Conservation (phyloP, 64 coral and sea anemone species). For the Montipora capricornis region DNA sequence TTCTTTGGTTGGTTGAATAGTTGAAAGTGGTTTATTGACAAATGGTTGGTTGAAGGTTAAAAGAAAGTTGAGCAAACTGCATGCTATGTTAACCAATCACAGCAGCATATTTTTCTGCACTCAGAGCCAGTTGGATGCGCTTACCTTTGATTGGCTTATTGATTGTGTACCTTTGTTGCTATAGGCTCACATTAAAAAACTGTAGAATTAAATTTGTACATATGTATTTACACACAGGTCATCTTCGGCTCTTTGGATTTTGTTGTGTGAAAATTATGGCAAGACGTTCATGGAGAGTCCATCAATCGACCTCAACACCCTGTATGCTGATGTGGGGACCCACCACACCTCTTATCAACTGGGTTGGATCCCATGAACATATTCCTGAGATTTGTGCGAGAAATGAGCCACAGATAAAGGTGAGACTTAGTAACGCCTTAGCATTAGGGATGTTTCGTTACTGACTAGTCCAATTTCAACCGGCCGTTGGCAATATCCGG, state of each 20-base stretch:
- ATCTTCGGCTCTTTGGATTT: conserved; percentile 90
- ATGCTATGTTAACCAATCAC: too few relatives aligned
- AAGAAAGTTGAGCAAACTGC: too few relatives aligned
- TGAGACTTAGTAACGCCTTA: neutral
- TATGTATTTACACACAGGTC: conserved; percentile 55
- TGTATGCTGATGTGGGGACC: conserved; percentile 85
- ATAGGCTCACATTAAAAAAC: neutral
- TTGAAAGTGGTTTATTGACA: too few relatives aligned
- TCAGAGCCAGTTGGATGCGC: too few relatives aligned
- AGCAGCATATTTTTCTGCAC: too few relatives aligned
- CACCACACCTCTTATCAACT: conserved; percentile 88
- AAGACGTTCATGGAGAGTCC: conserved; percentile 96
- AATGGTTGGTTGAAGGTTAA: too few relatives aligned
- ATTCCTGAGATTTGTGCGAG: conserved; percentile 89
- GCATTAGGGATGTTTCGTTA: too few relatives aligned
- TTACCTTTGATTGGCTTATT: too few relatives aligned
- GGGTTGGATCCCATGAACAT: conserved; percentile 97
- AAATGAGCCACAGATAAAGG: conserved; percentile 94
- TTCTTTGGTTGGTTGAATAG: too few relatives aligned
- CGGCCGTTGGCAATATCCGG: too few relatives aligned
- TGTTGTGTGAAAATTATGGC: conserved; percentile 87
- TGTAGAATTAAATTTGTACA: neutral
- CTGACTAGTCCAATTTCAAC: too few relatives aligned
- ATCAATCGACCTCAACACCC: conserved; percentile 75
- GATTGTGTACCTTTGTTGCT: too few relatives aligned